Conservation (phyloP, 92 coral and sea anemone genomes). For the Hydrozoanthus gracilis region DNA sequence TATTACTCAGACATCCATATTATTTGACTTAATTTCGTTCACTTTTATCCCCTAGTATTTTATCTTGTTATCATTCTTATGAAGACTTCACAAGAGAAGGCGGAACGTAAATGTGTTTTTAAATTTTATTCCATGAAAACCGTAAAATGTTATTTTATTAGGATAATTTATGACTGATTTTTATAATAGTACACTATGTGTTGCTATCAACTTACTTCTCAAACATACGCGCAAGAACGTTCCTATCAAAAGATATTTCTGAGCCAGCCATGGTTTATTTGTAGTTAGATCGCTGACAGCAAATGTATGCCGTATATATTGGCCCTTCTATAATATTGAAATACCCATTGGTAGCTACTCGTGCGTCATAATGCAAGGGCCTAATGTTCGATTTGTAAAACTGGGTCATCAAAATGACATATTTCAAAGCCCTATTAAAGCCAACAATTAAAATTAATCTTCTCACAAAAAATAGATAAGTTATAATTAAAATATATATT, state of each 20-base stretch:
- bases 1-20: no score
- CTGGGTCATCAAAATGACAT: neutral
- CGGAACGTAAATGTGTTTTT: no score
- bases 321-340: neutral
- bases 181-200: no score
- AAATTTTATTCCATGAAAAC: no score
- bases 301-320: neutral
- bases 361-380: neutral
- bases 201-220: slow-evolving; percentile 19
- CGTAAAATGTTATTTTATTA: no score
- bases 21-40: no score
- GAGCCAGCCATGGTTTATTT: neutral
- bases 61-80: no score
- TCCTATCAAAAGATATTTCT: neutral
- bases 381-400: neutral
- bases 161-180: no score
- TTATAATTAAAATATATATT: neutral
- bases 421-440: neutral
- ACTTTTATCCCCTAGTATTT: no score
- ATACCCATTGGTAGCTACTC: neutral
- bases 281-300: no score
- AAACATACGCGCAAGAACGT: slow-evolving; percentile 15
- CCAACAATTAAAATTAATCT: neutral
- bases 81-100: no score
- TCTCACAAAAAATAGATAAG: neutral